phyloP scores from a whole-genome alignment of 2,113 vertebrate species.

The Rousettus leschenaultii region DNA sequence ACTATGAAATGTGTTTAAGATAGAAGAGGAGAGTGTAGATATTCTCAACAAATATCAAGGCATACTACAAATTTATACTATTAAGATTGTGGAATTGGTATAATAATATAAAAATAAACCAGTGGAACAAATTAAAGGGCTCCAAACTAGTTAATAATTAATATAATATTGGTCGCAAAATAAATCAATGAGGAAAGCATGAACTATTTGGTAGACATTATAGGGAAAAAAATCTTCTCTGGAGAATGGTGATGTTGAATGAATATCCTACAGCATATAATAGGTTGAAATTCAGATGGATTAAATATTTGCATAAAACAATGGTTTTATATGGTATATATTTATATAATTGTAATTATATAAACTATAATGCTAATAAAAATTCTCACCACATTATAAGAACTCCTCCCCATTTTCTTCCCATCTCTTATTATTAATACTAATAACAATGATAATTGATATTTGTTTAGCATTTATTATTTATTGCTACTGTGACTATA shows the following conservation, averaged over 20 bases:
- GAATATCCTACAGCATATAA: neutral
- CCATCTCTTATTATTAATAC: neutral
- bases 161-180: neutral
- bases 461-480: neutral
- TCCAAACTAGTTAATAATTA: neutral
- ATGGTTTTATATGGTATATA: neutral
- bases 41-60: neutral
- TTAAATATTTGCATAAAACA: neutral
- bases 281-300: neutral
- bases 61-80: neutral
- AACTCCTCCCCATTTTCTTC: neutral
- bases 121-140: neutral
- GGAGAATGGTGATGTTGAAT: neutral
- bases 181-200: neutral
- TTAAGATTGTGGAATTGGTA: neutral
- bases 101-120: neutral
- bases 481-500: neutral
- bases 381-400: neutral
- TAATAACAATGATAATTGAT: neutral
- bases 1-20: neutral
- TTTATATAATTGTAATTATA: neutral
- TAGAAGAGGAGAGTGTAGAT: neutral
- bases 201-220: neutral
- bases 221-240: neutral
- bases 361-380: neutral